Evolutionary conservation across 2,797 vertebrate species (phyloP).

Genomic region (Falco biarmicus): DNA sequence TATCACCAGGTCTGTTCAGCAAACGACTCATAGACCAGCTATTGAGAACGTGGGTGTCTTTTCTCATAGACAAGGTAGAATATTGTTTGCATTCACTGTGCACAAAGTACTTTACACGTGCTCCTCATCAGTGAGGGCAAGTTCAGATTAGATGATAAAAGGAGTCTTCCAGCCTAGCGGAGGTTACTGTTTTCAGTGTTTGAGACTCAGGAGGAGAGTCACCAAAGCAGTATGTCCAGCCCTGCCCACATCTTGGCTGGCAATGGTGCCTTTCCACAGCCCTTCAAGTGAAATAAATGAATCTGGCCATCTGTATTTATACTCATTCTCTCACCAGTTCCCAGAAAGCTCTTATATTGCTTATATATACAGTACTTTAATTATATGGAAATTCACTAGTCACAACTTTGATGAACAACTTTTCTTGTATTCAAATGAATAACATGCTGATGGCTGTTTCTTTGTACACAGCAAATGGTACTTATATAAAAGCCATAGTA

Average conservation of each 20-base stretch:
- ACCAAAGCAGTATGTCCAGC: not conserved
- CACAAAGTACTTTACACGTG: fast-evolving
- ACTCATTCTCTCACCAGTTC: constrained; percentile 5
- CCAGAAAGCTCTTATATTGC: constrained; percentile 39
- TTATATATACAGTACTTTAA: constrained; percentile 64
- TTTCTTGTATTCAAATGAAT: constrained; percentile 67
- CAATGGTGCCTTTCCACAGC: not conserved
- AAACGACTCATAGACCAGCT: not conserved
- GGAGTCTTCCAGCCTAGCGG: not conserved
- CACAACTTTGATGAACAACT: constrained; percentile 61
- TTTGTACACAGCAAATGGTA: constrained; percentile 62
- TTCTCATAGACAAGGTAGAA: not conserved
- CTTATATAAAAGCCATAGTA: constrained; percentile 51
- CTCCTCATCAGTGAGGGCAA: not conserved
- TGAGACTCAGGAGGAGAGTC: not conserved
- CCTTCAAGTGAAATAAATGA: not conserved
- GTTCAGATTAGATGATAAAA: not conserved
- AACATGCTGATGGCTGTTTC: constrained; percentile 61
- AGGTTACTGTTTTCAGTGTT: not conserved
- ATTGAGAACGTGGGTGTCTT: not conserved
- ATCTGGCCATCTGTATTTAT: constrained; percentile 58
- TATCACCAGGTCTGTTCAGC: not conserved
- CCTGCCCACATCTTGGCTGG: not conserved
- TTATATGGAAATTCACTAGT: constrained; percentile 67
- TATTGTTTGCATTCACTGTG: not conserved